Evolutionary conservation across 2,888 invertebrate species (phyloP), one percentile per base, ranked within the genome.

Genomic region (Perizoma flavofasciatum): DNA sequence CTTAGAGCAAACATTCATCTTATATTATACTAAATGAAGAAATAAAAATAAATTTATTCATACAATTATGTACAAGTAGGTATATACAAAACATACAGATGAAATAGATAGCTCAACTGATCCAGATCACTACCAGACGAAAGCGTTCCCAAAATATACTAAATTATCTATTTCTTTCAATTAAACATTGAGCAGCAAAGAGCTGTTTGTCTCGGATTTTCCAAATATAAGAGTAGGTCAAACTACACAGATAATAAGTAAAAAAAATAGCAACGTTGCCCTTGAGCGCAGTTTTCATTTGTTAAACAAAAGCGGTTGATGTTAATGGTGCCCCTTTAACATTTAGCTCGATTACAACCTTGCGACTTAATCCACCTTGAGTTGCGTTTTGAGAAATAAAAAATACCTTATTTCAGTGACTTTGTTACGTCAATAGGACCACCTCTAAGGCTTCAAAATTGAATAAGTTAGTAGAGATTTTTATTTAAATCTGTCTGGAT

Each of bases 281-380:
- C 80, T 71, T 69, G 83, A 82, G 85, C 78, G 73, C 81, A 81
- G 79, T 83, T 85, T 83, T 78, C 86, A 85, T 86, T 87, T 85
- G 83, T 85, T 84, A 79, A 79, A 82, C 85, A 82, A 81, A 86
- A 81, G 81, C 82, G 82, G 82, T 84, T 86, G 85, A 85, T 84
- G 82, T 82, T 83, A 85, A 84, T 77, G 80, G 77, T 72, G 78
- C 79, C 83, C 50, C 77, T 82, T 86, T 84, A 84, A 81, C 83
- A 82, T 86, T 85, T 85, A 86, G 78, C 85, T 81, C 79, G 79
- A 85, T 86, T 85, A 83, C 79, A 81, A 22, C 83, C 77, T 77
- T 72, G 71, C 74, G 72, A 73, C 77, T 77, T 76, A 72, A 71
- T 73, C 71, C 72, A 61, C 66, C 69, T 64, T 67, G 69, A 63